A percentile compares a stretch with the other conserved stretches of the same genome.
These are phyloP conservation scores for Cyanocitta stelleri DNA, from an alignment of 2,113 vertebrate species.

Conservation along the genomic window DNA sequence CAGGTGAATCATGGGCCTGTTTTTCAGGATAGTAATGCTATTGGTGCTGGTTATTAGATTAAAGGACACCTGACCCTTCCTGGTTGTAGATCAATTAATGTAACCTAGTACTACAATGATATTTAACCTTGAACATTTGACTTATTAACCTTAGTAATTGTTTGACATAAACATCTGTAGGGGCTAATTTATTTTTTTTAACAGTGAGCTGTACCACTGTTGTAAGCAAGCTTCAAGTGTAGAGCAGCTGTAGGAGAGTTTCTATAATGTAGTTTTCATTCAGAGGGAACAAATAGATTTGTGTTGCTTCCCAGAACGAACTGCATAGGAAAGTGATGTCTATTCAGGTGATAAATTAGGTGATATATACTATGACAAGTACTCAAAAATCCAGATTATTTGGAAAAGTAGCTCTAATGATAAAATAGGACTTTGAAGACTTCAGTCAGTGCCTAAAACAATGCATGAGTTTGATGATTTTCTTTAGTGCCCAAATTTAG, in stretches of 20 bases:
- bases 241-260: background rate
- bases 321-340: background rate
- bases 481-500: background rate
- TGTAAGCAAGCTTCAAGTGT: background rate
- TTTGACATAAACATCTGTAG: background rate
- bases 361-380: background rate
- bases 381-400: background rate
- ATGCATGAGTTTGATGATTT: background rate
- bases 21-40: background rate
- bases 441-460: background rate
- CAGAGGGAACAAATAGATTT: background rate
- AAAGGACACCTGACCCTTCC: background rate
- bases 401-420: background rate
- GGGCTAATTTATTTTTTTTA: background rate
- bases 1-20: background rate
- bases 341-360: background rate
- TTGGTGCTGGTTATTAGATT: background rate
- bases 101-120: background rate
- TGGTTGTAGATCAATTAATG: background rate
- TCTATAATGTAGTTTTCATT: background rate
- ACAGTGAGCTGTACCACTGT: background rate
- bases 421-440: background rate
- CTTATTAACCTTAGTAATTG: background rate
- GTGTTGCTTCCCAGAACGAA: background rate
- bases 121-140: background rate